A percentile compares a stretch with the other conserved stretches of the same genome.
Evolutionary conservation across 2,113 vertebrate genomes (phyloP).

Genomic region (Lepus americanus): DNA sequence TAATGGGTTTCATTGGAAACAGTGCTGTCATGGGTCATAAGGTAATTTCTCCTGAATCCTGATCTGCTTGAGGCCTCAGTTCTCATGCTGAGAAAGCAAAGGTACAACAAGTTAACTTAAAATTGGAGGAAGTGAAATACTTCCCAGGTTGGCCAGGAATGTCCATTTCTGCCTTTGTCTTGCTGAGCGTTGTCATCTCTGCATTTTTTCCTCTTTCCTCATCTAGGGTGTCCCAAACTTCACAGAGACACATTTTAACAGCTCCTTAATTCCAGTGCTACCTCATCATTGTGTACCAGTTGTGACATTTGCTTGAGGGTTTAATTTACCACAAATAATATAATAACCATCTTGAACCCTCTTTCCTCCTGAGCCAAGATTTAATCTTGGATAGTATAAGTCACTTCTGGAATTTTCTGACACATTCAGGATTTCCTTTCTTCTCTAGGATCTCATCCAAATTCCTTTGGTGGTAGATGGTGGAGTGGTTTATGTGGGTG

Average conservation of each 20-base stretch:
- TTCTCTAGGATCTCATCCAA: not conserved
- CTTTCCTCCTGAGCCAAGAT: not conserved
- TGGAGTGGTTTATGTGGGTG: not conserved
- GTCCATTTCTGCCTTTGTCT: not conserved
- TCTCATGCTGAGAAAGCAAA: slow-evolving; percentile 14
- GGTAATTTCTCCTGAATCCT: not conserved
- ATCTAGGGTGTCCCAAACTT: not conserved
- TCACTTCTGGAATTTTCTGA: not conserved
- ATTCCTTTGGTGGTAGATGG: not conserved
- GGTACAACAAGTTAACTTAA: not conserved
- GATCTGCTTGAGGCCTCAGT: not conserved
- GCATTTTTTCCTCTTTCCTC: not conserved
- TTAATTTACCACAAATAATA: not conserved
- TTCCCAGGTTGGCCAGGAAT: not conserved
- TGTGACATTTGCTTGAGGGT: not conserved
- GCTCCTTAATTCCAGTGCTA: not conserved
- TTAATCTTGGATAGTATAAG: not conserved
- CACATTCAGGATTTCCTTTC: not conserved
- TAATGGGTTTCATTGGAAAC: not conserved
- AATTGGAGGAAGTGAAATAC: not conserved
- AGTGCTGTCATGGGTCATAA: not conserved
- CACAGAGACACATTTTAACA: too few relatives aligned
- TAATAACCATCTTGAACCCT: not conserved
- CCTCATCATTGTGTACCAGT: not conserved
- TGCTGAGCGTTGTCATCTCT: not conserved